These are phyloP conservation scores for Lateolabrax maculatus DNA, from an alignment of 2,797 vertebrate genomes.

Conservation along the genomic window DNA sequence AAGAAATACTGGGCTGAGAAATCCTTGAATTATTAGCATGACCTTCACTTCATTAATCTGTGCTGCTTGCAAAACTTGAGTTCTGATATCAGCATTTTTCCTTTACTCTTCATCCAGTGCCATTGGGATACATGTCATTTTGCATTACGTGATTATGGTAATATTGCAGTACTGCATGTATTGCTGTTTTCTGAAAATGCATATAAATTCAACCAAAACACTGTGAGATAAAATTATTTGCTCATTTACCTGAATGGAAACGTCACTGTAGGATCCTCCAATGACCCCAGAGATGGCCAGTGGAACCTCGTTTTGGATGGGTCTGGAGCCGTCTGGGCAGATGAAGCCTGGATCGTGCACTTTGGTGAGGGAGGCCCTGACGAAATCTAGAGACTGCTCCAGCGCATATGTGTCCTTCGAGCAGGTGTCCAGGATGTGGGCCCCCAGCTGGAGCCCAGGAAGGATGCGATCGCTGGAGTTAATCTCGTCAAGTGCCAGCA, in stretches of 20 bases:
- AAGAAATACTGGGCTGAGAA: no score
- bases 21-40: no score
- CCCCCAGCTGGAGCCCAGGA: conserved; percentile 92
- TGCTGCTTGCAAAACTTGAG: no score
- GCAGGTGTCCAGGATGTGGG: conserved; percentile 97
- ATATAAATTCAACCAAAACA: background rate
- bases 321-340: conserved; percentile 96
- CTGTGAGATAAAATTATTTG: background rate
- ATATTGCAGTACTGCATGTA: background rate
- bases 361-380: conserved; percentile 94
- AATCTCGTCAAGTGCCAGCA: conserved; percentile 96
- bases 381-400: conserved; percentile 97
- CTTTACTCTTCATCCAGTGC: background rate
- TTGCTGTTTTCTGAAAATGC: conserved; percentile 2
- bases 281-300: conserved; percentile 96
- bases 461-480: conserved; percentile 92
- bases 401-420: conserved; percentile 99
- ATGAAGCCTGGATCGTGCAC: conserved; percentile 95
- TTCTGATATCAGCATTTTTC: background rate
- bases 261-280: conserved; percentile 98
- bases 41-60: background rate
- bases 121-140: background rate
- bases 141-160: background rate
- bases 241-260: conserved; percentile 95
- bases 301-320: conserved; percentile 92